A percentile compares a stretch with the other conserved stretches of the same genome.
phyloP scores from a whole-genome alignment of 53 echinoderm and acorn worm species.

The Zoroaster sp. region DNA sequence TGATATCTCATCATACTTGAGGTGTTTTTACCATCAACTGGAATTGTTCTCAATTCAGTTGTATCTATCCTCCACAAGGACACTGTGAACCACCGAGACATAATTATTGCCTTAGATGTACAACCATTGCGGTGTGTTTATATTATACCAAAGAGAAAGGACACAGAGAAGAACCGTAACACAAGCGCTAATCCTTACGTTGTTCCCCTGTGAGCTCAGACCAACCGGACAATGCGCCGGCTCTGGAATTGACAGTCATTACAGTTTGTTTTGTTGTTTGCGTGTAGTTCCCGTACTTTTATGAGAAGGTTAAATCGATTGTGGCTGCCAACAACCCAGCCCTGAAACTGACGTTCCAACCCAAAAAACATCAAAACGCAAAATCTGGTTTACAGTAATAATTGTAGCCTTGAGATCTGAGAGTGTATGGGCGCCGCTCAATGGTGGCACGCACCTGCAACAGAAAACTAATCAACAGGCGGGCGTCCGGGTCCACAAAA shows the following conservation, averaged over 20 bases:
- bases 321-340: conserved; percentile 9
- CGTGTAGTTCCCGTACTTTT: background rate
- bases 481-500: background rate
- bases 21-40: background rate
- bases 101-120: background rate
- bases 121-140: background rate
- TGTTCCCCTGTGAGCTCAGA: background rate
- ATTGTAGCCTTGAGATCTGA: background rate
- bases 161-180: background rate
- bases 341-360: conserved; percentile 16
- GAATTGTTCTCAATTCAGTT: background rate
- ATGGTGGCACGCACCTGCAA: background rate
- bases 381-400: background rate
- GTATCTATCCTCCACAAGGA: background rate
- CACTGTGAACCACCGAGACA: background rate
- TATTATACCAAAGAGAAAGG: too few relatives aligned
- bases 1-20: background rate
- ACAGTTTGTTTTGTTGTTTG: background rate
- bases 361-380: background rate
- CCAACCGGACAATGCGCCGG: background rate
- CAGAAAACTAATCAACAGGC: background rate
- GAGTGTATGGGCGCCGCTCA: background rate
- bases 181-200: background rate
- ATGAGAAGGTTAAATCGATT: conserved; percentile 18
- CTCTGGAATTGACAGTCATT: conserved; percentile 1